Evolutionary conservation across 2,888 invertebrate species (phyloP).

Genomic region (Drosophila helvetica): DNA sequence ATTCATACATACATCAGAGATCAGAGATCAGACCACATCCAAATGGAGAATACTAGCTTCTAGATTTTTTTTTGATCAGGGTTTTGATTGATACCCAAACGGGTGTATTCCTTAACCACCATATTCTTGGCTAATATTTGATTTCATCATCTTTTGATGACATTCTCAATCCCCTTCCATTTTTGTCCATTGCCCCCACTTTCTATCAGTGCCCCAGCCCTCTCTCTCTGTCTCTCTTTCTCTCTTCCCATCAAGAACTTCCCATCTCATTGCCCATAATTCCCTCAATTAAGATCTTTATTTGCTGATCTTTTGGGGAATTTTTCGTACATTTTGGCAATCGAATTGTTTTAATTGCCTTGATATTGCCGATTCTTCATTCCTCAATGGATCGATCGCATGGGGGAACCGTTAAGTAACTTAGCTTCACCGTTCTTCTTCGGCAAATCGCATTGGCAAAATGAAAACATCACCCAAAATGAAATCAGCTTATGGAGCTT

Average conservation of each 20-base stretch:
- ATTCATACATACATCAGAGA: not conserved
- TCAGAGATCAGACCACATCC: not conserved
- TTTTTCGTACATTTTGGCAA: constrained; percentile 21
- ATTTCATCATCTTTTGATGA: constrained; percentile 9
- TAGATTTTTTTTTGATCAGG: not conserved
- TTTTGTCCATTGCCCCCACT: constrained; percentile 36
- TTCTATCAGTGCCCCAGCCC: not conserved
- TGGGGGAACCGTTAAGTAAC: constrained; percentile 18
- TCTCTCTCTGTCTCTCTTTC: too few species aligned
- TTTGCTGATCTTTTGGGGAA: constrained; percentile 5
- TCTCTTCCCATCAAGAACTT: too few species aligned
- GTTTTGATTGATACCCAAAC: not conserved
- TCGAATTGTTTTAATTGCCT: constrained; percentile 38
- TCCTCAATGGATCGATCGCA: not conserved
- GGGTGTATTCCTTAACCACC: not conserved
- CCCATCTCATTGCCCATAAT: not conserved
- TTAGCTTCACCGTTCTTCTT: constrained; percentile 19
- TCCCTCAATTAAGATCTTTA: not conserved
- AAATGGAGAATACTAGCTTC: not conserved
- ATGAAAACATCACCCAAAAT: constrained; percentile 15
- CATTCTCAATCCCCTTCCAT: constrained; percentile 15
- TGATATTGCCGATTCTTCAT: constrained; percentile 16
- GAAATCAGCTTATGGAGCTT: constrained; percentile 32
- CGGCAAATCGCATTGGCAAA: not conserved
- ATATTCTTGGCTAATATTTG: too few species aligned